Conservation (phyloP, 2,113 vertebrate genomes). For the Gnathonemus longibarbis region DNA sequence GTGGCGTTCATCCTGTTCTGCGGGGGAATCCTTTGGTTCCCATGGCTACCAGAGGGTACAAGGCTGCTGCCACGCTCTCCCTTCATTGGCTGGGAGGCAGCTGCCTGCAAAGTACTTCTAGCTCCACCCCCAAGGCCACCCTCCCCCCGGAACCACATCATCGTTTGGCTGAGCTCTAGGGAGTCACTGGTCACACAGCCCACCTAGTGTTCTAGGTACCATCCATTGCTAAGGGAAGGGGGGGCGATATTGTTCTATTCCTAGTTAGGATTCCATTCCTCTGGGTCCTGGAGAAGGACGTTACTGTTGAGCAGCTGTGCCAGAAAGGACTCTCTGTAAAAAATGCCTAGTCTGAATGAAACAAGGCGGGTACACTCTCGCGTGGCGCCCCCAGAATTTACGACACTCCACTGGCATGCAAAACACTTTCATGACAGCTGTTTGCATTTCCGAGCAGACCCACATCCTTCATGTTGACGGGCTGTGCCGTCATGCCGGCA, state of each 20-base stretch:
- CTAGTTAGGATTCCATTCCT: not conserved
- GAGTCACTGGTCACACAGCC: not conserved
- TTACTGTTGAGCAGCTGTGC: not conserved
- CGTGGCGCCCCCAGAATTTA: not conserved
- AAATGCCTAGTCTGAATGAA: not conserved
- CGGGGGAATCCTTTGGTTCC: conserved; percentile 2
- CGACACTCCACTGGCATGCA: not conserved
- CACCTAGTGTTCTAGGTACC: not conserved
- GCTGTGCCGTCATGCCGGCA: not conserved
- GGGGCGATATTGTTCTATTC: not conserved
- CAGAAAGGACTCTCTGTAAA: not conserved
- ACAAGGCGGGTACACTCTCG: not conserved
- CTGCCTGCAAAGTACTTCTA: not conserved
- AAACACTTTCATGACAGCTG: not conserved
- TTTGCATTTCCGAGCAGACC: not conserved
- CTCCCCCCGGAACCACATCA: not conserved
- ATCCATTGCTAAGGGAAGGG: not conserved
- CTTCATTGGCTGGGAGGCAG: not conserved
- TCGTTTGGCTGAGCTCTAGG: not conserved
- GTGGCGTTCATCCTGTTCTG: not conserved
- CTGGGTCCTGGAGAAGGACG: not conserved
- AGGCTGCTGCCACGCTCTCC: not conserved
- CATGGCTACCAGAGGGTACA: conserved; percentile 4
- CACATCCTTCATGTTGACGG: not conserved
- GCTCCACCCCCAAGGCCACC: not conserved